Conservation (phyloP, 2,797 vertebrate genomes). For the Catostomus latipinnis region DNA sequence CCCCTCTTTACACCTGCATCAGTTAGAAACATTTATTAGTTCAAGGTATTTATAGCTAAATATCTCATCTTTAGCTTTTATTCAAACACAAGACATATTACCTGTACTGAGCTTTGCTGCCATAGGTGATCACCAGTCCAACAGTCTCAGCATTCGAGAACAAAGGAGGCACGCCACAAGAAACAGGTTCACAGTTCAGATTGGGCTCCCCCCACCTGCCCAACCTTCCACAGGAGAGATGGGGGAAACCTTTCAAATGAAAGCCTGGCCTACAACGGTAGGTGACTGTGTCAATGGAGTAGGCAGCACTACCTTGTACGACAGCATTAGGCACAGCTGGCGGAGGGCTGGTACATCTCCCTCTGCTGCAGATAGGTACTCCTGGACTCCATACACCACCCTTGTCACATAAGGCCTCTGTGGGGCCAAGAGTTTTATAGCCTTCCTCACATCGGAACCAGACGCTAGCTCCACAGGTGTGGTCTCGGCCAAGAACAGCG, state of each 20-base stretch:
- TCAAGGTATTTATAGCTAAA: too few species aligned
- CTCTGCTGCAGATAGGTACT: constrained; percentile 85
- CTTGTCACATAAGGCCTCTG: constrained; percentile 84
- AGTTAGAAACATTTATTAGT: constrained; percentile 20
- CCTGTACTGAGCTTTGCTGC: constrained; percentile 88
- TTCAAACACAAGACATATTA: constrained; percentile 68
- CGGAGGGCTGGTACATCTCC: constrained; percentile 84
- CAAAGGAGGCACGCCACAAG: constrained; percentile 87
- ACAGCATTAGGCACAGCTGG: constrained; percentile 85
- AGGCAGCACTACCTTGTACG: constrained; percentile 79
- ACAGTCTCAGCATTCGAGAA: constrained; percentile 79
- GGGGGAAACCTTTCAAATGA: constrained; percentile 77
- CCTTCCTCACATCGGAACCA: constrained; percentile 86
- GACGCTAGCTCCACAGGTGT: constrained; percentile 82
- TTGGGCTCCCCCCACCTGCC: constrained; percentile 87
- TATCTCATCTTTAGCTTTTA: too few species aligned
- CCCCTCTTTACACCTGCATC: constrained; percentile 88
- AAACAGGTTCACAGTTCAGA: constrained; percentile 85
- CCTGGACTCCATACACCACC: constrained; percentile 88
- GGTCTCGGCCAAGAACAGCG: constrained; percentile 74
- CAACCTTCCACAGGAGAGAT: constrained; percentile 84
- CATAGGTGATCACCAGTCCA: constrained; percentile 82
- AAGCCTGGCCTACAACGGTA: constrained; percentile 90
- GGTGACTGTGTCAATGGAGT: constrained; percentile 80
- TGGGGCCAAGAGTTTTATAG: constrained; percentile 85